Evolutionary conservation across 2,113 vertebrate genomes (phyloP).

Genomic region (Poeciliopsis retropinna): DNA sequence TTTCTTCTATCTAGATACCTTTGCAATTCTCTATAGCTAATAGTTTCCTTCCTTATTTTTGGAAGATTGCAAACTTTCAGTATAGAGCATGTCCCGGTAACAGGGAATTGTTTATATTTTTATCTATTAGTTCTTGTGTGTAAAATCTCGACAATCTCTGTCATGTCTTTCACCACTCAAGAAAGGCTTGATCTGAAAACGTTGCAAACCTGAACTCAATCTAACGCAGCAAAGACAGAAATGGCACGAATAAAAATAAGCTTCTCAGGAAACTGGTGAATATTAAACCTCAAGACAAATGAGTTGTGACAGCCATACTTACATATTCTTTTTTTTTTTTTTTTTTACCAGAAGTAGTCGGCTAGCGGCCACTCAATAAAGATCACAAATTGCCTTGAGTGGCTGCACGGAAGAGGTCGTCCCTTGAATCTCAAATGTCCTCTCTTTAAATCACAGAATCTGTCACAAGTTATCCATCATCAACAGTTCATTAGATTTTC

Average conservation of each 20-base stretch:
- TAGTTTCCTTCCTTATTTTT: not conserved
- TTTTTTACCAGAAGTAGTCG: slow-evolving; percentile 56
- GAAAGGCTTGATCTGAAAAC: not conserved
- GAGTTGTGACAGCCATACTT: slow-evolving; percentile 49
- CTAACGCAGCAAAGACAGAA: slow-evolving; percentile 1
- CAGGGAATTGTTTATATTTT: not conserved
- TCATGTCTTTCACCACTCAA: not conserved
- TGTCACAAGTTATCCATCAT: slow-evolving; percentile 52
- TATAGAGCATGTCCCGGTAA: not conserved
- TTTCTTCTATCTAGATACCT: not conserved
- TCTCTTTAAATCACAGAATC: slow-evolving; percentile 47
- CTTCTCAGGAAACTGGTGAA: slow-evolving; percentile 24
- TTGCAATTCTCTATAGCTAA: not conserved
- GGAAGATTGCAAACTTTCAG: not conserved
- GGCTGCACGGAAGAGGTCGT: slow-evolving; percentile 35
- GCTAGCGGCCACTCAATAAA: slow-evolving; percentile 39
- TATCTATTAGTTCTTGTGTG: not conserved
- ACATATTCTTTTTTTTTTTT: not conserved
- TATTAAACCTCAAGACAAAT: slow-evolving; percentile 55
- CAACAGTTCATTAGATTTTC: slow-evolving; percentile 7
- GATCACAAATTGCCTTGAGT: slow-evolving; percentile 56
- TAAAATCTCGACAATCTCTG: not conserved
- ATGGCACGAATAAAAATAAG: slow-evolving; percentile 11
- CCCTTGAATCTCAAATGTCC: slow-evolving; percentile 44
- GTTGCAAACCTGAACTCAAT: not conserved